Base-by-base conservation (phyloP, 2,888 invertebrate species). In the Pristionchus arcanus region DNA sequence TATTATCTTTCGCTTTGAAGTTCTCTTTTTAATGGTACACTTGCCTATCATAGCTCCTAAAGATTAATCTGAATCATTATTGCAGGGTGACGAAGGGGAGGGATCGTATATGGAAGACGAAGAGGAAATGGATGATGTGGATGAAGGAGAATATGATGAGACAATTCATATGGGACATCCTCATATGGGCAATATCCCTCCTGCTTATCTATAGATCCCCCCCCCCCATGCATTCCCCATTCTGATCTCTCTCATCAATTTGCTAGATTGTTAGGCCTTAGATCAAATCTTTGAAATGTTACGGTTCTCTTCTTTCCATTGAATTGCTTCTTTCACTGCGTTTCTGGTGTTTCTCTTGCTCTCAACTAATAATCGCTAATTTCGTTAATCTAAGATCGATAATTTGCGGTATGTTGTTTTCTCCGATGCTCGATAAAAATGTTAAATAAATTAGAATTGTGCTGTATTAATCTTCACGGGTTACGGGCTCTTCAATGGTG, bases 81-180 rank as follows among this genome's bases (percentile, higher is more conserved):
- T 53, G 4, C 83, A 83, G 83, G 25, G 42, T 28, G 83, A 83
- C 19, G 83, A 83, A 2, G 83, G 28, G 9, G 83, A 53, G 19
- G 53, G 28, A 37, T 28, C 28, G 55, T 83, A 83, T 55, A 25
- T 83, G 66, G 86, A 86, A 11, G 88, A 89, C 1, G 89, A 90
- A 19, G 89, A 89, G 63, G 89, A 86, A 34, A 77, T n/a, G 34
- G 87, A 90, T 7, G 83, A 90, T 11, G 86, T 87, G 28, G 87
- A 89, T 37, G 86, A 86, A 37, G 83, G 74, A 55, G 74, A 55
- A 21, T 66, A 68, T n/a, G 90, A 84, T 31, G 81, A 77, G 53
- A 31, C 11, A 37, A 34, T 59, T 16, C 66, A 89, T 42, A 42
- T 37, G 77, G 25, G 16, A 34, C n/a, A 74, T 77, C n/a, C 53